Evolutionary conservation across 2,888 invertebrate genomes (phyloP).

Genomic region (Brachypalpus laphriformis): DNA sequence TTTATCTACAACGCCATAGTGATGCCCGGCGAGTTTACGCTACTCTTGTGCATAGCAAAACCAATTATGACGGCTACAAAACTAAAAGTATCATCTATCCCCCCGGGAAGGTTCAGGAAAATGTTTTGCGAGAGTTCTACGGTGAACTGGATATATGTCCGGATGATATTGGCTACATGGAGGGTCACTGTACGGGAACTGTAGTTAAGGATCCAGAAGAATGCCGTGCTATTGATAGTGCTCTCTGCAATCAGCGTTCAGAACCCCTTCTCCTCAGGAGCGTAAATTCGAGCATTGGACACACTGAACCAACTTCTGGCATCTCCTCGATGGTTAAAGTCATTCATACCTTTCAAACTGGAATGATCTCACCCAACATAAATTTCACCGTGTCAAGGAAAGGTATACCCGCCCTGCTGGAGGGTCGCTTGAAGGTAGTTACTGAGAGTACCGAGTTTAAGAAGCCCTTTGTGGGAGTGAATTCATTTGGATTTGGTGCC

Average conservation of each 20-base stretch:
- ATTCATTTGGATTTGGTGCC: conserved; percentile 95
- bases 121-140: conserved; percentile 85
- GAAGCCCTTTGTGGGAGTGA: conserved; percentile 90
- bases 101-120: conserved; percentile 85
- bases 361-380: conserved; percentile 91
- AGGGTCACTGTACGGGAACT: conserved; percentile 92
- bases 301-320: conserved; percentile 92
- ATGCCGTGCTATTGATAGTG: conserved; percentile 89
- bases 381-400: conserved; percentile 87
- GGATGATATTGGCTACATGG: conserved; percentile 88
- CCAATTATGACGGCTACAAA: conserved; percentile 89
- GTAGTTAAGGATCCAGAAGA: conserved; percentile 94
- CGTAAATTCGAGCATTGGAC: conserved; percentile 95
- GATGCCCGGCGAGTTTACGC: conserved; percentile 86
- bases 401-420: conserved; percentile 84
- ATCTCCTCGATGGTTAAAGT: conserved; percentile 91
- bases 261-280: conserved; percentile 92
- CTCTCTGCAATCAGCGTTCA: conserved; percentile 88
- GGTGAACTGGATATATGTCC: conserved; percentile 88
- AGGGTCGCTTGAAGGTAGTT: conserved; percentile 87
- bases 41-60: conserved; percentile 88
- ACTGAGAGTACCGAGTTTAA: conserved; percentile 87
- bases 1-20: conserved; percentile 87
- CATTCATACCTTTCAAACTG: conserved; percentile 90
- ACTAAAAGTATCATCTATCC: conserved; percentile 86